phyloP scores from a whole-genome alignment of 1,140 invertebrate species.

The Penaeus vannamei region DNA sequence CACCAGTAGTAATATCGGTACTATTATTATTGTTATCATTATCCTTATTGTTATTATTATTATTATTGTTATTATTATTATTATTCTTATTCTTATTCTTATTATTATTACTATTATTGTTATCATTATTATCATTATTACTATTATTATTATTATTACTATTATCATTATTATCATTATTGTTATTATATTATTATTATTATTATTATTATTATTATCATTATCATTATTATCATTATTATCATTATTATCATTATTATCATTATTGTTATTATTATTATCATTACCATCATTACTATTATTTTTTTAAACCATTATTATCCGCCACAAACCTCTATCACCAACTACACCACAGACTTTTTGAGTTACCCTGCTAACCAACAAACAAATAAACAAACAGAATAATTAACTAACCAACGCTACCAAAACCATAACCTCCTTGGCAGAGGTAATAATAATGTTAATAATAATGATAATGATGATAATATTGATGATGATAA shows the following conservation, averaged over 20 bases:
- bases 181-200: constrained; percentile 26
- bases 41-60: neutral
- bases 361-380: too few relatives aligned
- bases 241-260: constrained; percentile 32
- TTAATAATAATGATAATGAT: too few relatives aligned
- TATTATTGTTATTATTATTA: neutral
- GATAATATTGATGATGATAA: too few relatives aligned
- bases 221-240: constrained; percentile 36
- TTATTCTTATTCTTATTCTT: neutral
- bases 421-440: too few relatives aligned
- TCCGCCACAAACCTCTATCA: too few relatives aligned
- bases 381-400: too few relatives aligned
- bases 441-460: too few relatives aligned
- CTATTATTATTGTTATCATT: neutral
- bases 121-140: neutral
- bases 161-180: neutral
- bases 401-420: too few relatives aligned
- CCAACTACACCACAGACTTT: too few relatives aligned
- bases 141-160: neutral
- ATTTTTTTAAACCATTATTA: constrained; percentile 33
- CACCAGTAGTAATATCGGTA: too few relatives aligned
- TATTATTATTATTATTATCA: constrained; percentile 41
- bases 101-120: neutral
- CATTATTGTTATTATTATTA: constrained; percentile 31
- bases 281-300: constrained; percentile 36